These are phyloP conservation scores for Silvanus unidentatus DNA, from an alignment of 2,888 invertebrate genomes.

Conservation along the genomic window DNA sequence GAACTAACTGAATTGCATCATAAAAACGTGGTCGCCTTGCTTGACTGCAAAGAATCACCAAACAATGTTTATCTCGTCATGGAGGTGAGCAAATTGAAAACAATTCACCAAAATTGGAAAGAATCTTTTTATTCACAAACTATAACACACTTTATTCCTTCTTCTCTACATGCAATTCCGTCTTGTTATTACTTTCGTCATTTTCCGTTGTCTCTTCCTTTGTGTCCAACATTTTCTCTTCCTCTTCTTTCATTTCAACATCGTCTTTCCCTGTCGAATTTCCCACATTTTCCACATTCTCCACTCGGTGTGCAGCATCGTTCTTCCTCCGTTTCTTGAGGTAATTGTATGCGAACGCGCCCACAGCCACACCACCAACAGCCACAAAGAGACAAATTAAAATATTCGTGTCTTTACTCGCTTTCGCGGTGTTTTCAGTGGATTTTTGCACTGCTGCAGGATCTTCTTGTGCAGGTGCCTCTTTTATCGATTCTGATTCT, in stretches of 20 bases:
- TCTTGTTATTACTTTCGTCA: constrained; percentile 1
- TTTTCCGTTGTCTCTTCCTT: constrained; percentile 11
- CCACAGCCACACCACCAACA: constrained; percentile 50
- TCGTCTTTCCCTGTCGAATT: constrained; percentile 14
- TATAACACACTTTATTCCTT: no score
- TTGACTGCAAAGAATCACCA: constrained; percentile 95
- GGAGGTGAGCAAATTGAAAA: constrained; percentile 67
- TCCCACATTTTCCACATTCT: neutral
- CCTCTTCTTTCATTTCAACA: constrained; percentile 15
- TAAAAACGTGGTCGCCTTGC: constrained; percentile 95
- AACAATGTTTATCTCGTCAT: constrained; percentile 96
- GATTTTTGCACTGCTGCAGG: constrained; percentile 4
- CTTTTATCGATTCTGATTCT: no score
- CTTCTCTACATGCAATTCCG: no score
- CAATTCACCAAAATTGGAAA: neutral
- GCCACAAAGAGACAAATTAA: constrained; percentile 51
- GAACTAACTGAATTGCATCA: constrained; percentile 96
- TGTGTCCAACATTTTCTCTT: constrained; percentile 13
- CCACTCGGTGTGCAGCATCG: neutral
- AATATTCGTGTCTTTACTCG: constrained; percentile 30
- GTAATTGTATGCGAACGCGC: constrained; percentile 54
- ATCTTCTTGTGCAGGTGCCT: constrained; percentile 4
- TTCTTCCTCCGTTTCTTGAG: constrained; percentile 43
- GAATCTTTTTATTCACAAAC: neutral
- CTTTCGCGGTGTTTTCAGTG: constrained; percentile 9